Evolutionary conservation across 2,797 vertebrate species (phyloP), one percentile per base, ranked within the genome.

Genomic region (Ctenosaura bakeri): DNA sequence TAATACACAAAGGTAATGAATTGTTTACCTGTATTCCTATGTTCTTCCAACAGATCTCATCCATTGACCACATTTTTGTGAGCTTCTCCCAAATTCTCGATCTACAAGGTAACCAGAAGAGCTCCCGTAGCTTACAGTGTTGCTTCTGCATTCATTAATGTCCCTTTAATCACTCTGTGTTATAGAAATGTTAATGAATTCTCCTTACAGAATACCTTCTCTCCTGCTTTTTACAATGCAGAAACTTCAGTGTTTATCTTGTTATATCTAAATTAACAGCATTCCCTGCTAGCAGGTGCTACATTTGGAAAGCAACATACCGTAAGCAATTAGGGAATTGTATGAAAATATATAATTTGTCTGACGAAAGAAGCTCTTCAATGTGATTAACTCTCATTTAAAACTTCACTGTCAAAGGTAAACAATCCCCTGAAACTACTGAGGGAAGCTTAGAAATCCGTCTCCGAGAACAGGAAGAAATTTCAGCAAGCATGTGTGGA

Each of bases 311-410:
- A 92, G 84, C 92, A 95, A 92, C 93, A 90, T 90, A 92, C 92
- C 94, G 92, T 88, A 95, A 95, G 93, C 93, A 96, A 96, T 96
- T 96, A 96, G 94, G 95, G 95, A 95, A 96, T 95, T 96, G 92
- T 96, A 89, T 94, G 95, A 96, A 96, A 96, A 96, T 96, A 96
- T 86, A 90, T 93, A 94, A 96, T 95, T 95, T 95, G 92, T 94
- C 92, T 93, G 92, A 96, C 94, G 93, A 93, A 93, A 93, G 91
- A 94, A 93, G 92, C 90, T 95, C 92, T 94, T 95, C 87, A 90
- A 77, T 94, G 89, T 88, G 95, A 96, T 95, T 96, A 96, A 95
- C 86, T 66, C 89, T 86, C 88, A 94, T 92, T 94, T 94, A 3
- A 90, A 93, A 92, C 24, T 59, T 88, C 90, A 24, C 89, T 69